Evolutionary conservation across 2,797 vertebrate genomes (phyloP).

Genomic region (Ctenopoma kingsleyae): DNA sequence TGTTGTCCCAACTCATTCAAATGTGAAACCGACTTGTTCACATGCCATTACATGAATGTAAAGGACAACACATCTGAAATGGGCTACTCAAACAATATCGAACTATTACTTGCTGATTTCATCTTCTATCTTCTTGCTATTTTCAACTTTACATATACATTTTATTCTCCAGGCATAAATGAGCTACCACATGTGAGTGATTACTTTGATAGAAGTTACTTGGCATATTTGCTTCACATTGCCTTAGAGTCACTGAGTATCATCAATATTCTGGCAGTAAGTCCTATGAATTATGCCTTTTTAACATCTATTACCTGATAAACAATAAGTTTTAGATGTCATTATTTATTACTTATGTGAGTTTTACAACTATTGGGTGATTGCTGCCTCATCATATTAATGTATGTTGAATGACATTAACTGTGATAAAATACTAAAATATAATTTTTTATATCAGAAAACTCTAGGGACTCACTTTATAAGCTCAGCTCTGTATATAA

Average conservation of each 20-base stretch:
- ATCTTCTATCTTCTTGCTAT: too few relatives aligned
- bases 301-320: constrained; percentile 45
- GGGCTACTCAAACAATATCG: too few relatives aligned
- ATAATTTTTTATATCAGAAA: constrained; percentile 59
- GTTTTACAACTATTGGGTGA: constrained; percentile 45
- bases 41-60: too few relatives aligned
- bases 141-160: too few relatives aligned
- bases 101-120: too few relatives aligned
- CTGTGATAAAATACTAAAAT: constrained; percentile 42
- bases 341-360: constrained; percentile 63
- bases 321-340: constrained; percentile 31
- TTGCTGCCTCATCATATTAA: constrained; percentile 42
- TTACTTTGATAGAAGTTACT: not conserved
- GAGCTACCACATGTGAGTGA: not conserved
- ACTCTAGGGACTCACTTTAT: constrained; percentile 59
- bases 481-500: constrained; percentile 75
- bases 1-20: too few relatives aligned
- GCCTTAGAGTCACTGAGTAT: constrained; percentile 1
- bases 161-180: not conserved
- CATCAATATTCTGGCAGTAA: constrained; percentile 9
- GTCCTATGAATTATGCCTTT: constrained; percentile 12
- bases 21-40: too few relatives aligned
- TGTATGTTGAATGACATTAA: constrained; percentile 46
- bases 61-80: too few relatives aligned
- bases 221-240: not conserved